Base-by-base conservation (phyloP, 2,797 vertebrate genomes). In the Carapus acus region DNA sequence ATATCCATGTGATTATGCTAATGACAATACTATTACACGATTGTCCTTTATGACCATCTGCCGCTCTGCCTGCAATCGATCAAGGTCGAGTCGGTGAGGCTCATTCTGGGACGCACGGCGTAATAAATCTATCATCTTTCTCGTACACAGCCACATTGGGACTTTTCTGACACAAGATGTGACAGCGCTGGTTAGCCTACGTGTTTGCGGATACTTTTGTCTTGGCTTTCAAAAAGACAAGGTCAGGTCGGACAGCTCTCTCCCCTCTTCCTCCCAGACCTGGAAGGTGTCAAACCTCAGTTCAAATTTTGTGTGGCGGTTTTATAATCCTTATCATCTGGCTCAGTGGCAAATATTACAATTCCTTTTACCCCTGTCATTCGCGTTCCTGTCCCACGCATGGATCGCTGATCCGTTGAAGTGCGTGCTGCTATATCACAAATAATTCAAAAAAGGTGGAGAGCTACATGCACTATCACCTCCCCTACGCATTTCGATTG, bases 41-140 rank as follows among this genome's bases (percentile, higher is more conserved):
- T 79, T 59, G 78, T 83, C 78, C 85, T 86, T 86, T 86, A 85
- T 80, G 70, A 76, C 85, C 85, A 87, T 88, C 87, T 88, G 86
- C 68, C 69, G 73, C 55, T 71, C 62, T 58, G 69, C 76, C 69
- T 70, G 77, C 48, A 56, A 81, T 86, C 78, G 73, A 87, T 87
- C 81, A 86, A 85, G 82, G 81, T 85, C 70, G 55, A 55, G 82
- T 81, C 79, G 73, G 62, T 58, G 7, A 61, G 42, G 55, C 71
- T 65, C 63, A 38, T 73, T 63, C 54, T 51, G 71, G 80, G 82
- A 80, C 21, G 37, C 42, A 9, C 39, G 42, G 46, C 12, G 69
- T 83, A 82, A 88, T 74, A 67, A 81, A 85, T 85, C 80, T 49
- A 82, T 82, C 81, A 80, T 68, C 62, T 58, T 27, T 23, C 59